Evolutionary conservation across 2,113 vertebrate genomes (phyloP).

Genomic region (Hypomesus transpacificus): DNA sequence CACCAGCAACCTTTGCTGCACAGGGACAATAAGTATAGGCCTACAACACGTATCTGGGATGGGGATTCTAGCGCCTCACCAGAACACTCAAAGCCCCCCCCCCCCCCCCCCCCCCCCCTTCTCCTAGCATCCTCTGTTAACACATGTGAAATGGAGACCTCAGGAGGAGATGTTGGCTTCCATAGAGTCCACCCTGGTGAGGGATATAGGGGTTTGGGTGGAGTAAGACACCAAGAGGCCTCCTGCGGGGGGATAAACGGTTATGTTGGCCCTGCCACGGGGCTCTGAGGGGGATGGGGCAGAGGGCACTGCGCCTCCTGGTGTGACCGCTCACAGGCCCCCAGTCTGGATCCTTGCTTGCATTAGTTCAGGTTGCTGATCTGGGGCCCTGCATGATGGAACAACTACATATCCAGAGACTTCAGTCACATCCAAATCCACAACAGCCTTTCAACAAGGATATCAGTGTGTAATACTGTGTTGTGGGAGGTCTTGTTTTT

Average conservation of each 20-base stretch:
- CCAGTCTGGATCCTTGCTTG: conserved; percentile 56
- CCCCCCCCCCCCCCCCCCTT: not conserved
- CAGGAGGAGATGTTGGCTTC: conserved; percentile 34
- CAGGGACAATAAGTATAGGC: no score
- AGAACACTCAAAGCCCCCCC: conserved; percentile 12
- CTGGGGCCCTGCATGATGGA: conserved; percentile 13
- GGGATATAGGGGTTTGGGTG: conserved; percentile 18
- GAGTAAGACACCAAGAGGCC: conserved; percentile 22
- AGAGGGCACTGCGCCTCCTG: conserved; percentile 42
- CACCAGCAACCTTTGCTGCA: no score
- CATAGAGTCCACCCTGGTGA: conserved; percentile 4
- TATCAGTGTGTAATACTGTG: conserved; percentile 14
- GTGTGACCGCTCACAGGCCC: conserved; percentile 34
- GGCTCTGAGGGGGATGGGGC: conserved; percentile 26
- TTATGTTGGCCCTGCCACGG: conserved; percentile 13
- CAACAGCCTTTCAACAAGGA: conserved; percentile 35
- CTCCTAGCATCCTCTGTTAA: conserved; percentile 8
- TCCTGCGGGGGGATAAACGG: conserved; percentile 47
- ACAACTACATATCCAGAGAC: conserved; percentile 33
- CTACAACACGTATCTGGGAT: not conserved
- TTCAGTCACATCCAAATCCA: conserved; percentile 25
- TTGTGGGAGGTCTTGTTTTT: conserved; percentile 9
- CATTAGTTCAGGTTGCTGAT: conserved; percentile 63
- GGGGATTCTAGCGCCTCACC: not conserved
- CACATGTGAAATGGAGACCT: conserved; percentile 20